Percentiles rank a stretch among this genome's conserved stretches.
Conservation (phyloP, 53 echinoderm and acorn worm species). For the Astropecten irregularis region DNA sequence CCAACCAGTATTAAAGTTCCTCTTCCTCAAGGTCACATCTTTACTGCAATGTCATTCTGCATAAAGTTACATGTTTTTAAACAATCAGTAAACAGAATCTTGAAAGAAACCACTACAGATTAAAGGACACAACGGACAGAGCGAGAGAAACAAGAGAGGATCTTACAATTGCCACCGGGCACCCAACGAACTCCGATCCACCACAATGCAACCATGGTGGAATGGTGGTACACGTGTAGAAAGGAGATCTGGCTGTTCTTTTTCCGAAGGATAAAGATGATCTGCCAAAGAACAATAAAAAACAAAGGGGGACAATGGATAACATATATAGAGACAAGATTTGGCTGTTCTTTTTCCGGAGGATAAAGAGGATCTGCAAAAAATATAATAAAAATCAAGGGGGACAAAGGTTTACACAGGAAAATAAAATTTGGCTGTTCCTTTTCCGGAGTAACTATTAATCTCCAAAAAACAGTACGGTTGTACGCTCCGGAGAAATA, state of each 20-base stretch:
- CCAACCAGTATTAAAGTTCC: too few species aligned
- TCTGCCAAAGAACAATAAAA: conserved; percentile 18
- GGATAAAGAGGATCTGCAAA: conserved; percentile 80
- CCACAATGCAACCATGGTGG: conserved; percentile 84
- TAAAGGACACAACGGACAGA: too few species aligned
- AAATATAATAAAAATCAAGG: background rate
- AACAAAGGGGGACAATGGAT: too few species aligned
- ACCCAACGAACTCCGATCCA: conserved; percentile 95
- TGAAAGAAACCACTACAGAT: too few species aligned
- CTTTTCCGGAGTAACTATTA: conserved; percentile 92
- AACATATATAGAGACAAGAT: conserved; percentile 72
- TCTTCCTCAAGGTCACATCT: too few species aligned
- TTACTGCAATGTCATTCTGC: too few species aligned
- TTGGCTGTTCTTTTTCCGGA: conserved; percentile 93
- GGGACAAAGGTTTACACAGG: too few species aligned
- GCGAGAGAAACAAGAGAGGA: too few species aligned
- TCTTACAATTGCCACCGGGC: conserved; percentile 83
- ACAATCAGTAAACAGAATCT: too few species aligned
- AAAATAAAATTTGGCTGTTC: conserved; percentile 80
- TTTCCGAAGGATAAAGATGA: conserved; percentile 92
- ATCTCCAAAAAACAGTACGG: too few species aligned
- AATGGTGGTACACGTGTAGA: conserved; percentile 77
- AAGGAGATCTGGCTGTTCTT: conserved; percentile 90
- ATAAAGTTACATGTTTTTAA: too few species aligned
- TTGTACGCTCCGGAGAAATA: too few species aligned